A percentile compares a stretch with the other conserved stretches of the same genome.
Evolutionary conservation across 2,113 vertebrate genomes (phyloP).

Genomic region (Oncorhynchus gorbuscha): DNA sequence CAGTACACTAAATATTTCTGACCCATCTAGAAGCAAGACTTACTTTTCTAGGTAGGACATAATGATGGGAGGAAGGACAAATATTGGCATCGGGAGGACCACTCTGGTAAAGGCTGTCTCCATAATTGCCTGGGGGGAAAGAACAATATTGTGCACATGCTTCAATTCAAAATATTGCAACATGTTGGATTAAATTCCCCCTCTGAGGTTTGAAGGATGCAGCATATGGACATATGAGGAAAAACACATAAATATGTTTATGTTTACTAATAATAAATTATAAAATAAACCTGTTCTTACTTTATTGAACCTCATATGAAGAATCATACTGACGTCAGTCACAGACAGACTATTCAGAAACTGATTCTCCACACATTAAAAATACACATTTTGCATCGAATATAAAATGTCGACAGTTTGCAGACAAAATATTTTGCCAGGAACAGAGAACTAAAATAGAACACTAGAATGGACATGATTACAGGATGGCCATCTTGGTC

Average conservation of each 20-base stretch:
- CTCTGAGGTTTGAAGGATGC: conserved; percentile 31
- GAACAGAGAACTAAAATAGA: too few relatives aligned
- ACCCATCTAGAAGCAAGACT: conserved; percentile 36
- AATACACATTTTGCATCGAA: too few relatives aligned
- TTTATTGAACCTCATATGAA: not conserved
- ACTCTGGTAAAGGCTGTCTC: conserved; percentile 95
- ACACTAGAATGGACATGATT: too few relatives aligned
- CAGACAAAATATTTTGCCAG: too few relatives aligned
- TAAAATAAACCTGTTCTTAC: not conserved
- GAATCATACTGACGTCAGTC: not conserved
- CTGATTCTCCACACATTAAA: too few relatives aligned
- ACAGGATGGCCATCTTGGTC: too few relatives aligned
- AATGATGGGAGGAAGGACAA: conserved; percentile 94
- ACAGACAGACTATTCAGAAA: too few relatives aligned
- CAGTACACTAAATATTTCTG: not conserved
- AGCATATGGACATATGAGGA: conserved; percentile 15
- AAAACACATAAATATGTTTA: not conserved
- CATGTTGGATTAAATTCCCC: conserved; percentile 39
- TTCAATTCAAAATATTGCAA: conserved; percentile 32
- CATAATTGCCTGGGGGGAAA: conserved; percentile 83
- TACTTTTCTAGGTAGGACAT: conserved; percentile 98
- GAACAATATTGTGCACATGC: conserved; percentile 50
- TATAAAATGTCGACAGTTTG: too few relatives aligned
- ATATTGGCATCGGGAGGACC: conserved; percentile 96
- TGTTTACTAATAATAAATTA: conserved; percentile 1